A percentile compares a stretch with the other conserved stretches of the same genome.
phyloP scores from a whole-genome alignment of 1,140 invertebrate species.

The Druon quercuslanigerum region DNA sequence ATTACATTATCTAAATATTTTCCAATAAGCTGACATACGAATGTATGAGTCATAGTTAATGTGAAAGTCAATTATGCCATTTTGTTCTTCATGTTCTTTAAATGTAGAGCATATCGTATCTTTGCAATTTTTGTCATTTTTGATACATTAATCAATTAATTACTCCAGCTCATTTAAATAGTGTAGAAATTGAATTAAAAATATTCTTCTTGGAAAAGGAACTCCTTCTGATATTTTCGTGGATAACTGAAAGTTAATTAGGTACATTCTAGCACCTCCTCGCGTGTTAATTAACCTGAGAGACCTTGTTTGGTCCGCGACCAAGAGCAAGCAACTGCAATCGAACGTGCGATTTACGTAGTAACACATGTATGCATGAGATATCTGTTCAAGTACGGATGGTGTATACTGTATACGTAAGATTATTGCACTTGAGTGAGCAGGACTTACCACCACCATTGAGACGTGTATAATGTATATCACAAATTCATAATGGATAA shows the following conservation, averaged over 20 bases:
- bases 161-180: too few relatives aligned
- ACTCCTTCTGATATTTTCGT: not conserved
- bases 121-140: not conserved
- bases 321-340: not conserved
- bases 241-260: slow-evolving; percentile 23
- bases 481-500: slow-evolving; percentile 2
- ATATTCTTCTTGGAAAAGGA: not conserved
- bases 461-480: not conserved
- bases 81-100: not conserved
- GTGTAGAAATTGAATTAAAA: not conserved
- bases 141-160: not conserved
- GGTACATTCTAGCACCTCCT: slow-evolving; percentile 1
- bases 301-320: slow-evolving; percentile 3
- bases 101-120: not conserved
- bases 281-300: slow-evolving; percentile 5
- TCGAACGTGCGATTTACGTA: slow-evolving; percentile 1
- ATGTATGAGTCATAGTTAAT: slow-evolving; percentile 8
- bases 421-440: not conserved
- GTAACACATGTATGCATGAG: slow-evolving; percentile 14
- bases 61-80: slow-evolving; percentile 26
- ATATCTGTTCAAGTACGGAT: not conserved
- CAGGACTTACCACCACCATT: not conserved
- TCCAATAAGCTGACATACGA: slow-evolving; percentile 6
- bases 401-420: too few relatives aligned
- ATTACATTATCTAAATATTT: slow-evolving; percentile 28